These are phyloP conservation scores for Eugnorisma glareosa DNA, from an alignment of 2,888 invertebrate genomes.

Conservation along the genomic window DNA sequence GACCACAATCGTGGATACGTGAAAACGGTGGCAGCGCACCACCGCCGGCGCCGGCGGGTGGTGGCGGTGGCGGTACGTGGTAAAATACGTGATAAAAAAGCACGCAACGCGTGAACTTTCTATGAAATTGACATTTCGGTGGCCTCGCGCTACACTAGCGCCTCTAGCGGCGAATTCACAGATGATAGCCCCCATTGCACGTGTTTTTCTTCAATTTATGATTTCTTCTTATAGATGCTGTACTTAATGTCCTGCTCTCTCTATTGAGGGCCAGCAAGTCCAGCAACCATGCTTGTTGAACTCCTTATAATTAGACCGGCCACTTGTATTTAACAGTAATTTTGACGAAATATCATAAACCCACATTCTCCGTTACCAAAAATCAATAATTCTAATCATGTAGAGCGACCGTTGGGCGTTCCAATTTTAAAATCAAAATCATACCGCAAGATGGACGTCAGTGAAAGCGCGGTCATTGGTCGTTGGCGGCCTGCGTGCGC, in stretches of 20 bases:
- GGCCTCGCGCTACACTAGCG: too few relatives aligned
- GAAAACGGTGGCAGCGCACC: too few relatives aligned
- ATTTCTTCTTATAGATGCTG: background rate
- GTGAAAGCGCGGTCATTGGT: conserved; percentile 91
- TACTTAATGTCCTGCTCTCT: background rate
- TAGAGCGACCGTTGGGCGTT: conserved; percentile 76
- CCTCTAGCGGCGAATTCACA: too few relatives aligned
- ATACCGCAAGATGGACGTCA: conserved; percentile 83
- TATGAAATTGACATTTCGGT: too few relatives aligned
- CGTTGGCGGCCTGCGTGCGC: conserved; percentile 85
- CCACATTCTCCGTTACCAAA: conserved; percentile 26
- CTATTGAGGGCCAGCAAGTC: background rate
- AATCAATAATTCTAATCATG: conserved; percentile 66
- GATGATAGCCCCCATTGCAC: too few relatives aligned
- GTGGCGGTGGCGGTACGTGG: too few relatives aligned
- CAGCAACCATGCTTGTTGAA: background rate
- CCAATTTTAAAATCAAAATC: conserved; percentile 85
- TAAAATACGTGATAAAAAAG: too few relatives aligned
- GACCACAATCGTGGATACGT: too few relatives aligned
- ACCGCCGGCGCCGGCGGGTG: too few relatives aligned
- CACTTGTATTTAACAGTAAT: background rate
- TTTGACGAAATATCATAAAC: conserved; percentile 40
- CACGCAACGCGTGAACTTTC: too few relatives aligned
- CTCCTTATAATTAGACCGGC: background rate
- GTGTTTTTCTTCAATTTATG: background rate